These are phyloP conservation scores for Paguma larvata DNA, from an alignment of 2,797 vertebrate species.

Conservation along the genomic window DNA sequence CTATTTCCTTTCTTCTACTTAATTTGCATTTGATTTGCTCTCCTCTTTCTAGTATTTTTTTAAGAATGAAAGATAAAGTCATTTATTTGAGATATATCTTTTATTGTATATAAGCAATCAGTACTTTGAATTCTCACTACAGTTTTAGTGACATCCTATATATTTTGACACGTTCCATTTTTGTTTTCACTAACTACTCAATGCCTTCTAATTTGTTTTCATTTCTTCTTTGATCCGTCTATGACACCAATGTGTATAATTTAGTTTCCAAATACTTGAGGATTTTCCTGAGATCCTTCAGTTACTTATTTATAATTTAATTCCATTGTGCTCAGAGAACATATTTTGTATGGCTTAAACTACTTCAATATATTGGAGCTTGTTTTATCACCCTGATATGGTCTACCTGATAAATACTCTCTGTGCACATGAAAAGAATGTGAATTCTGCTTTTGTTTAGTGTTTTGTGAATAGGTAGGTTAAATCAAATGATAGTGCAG, in stretches of 20 bases:
- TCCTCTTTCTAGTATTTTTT: not conserved
- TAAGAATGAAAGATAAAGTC: not conserved
- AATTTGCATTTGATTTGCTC: not conserved
- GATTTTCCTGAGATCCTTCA: not conserved
- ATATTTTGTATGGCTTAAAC: not conserved
- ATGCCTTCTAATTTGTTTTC: not conserved
- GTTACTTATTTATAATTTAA: not conserved
- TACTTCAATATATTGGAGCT: not conserved
- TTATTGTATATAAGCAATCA: not conserved
- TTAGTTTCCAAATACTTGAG: not conserved
- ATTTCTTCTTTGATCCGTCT: not conserved
- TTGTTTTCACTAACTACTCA: not conserved
- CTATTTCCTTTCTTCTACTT: not conserved
- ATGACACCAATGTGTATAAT: not conserved
- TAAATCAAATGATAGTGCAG: not conserved
- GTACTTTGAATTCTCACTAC: not conserved
- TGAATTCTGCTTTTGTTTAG: not conserved
- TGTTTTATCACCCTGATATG: not conserved
- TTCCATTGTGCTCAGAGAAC: not conserved
- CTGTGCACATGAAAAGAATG: not conserved
- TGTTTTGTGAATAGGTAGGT: not conserved
- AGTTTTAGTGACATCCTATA: not conserved
- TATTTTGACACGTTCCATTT: not conserved
- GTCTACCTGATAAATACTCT: not conserved
- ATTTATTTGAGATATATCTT: not conserved